phyloP scores from a whole-genome alignment of 1,140 invertebrate species.

The Drosophila trapezifrons region DNA sequence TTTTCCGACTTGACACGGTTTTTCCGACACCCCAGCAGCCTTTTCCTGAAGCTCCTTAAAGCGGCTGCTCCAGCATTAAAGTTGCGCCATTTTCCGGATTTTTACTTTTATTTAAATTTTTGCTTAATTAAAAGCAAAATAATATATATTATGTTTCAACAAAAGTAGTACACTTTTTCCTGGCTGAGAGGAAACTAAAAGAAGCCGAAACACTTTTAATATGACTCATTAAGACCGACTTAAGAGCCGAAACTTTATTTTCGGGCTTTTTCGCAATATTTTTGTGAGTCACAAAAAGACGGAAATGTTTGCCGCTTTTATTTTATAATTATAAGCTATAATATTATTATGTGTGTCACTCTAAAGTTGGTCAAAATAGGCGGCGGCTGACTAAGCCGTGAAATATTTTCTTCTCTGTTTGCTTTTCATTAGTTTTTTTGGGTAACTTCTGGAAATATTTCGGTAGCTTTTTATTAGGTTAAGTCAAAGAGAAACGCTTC shows the following conservation, averaged over 20 bases:
- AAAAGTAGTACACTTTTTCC: not conserved
- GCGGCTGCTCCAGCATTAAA: not conserved
- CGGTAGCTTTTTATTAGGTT: conserved; percentile 8
- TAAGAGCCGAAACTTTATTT: conserved; percentile 24
- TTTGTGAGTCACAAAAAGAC: conserved; percentile 35
- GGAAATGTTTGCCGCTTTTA: conserved; percentile 49
- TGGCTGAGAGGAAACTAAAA: conserved; percentile 1
- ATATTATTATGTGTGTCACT: conserved; percentile 57
- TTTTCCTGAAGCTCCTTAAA: conserved; percentile 21
- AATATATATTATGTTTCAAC: not conserved
- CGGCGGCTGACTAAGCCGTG: conserved; percentile 30
- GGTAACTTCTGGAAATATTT: conserved; percentile 8
- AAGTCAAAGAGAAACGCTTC: conserved; percentile 8
- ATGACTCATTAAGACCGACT: conserved; percentile 40
- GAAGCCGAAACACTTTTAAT: conserved; percentile 15
- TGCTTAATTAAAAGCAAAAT: conserved; percentile 50
- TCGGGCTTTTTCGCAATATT: conserved; percentile 15
- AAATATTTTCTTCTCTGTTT: conserved; percentile 7
- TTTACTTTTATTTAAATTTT: conserved; percentile 32
- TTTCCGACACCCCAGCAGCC: conserved; percentile 38
- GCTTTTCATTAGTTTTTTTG: conserved; percentile 4
- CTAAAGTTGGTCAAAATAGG: conserved; percentile 31
- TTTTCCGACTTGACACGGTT: conserved; percentile 75
- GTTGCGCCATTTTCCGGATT: not conserved
- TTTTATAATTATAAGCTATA: conserved; percentile 58